These are phyloP conservation scores for Ochropleura plecta DNA, from an alignment of 2,888 invertebrate species.

Conservation along the genomic window DNA sequence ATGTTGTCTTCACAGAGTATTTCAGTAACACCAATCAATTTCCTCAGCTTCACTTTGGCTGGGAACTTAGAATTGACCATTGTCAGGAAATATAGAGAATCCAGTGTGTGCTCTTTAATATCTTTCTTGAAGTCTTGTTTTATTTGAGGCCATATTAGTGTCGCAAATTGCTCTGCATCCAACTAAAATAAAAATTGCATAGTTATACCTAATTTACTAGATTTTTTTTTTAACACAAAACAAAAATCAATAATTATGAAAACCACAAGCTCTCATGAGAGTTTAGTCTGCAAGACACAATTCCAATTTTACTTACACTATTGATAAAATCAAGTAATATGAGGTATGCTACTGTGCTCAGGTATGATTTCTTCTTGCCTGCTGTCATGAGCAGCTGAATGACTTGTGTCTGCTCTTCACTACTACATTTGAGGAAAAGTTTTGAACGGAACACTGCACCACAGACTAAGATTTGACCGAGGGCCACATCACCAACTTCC, in stretches of 20 bases:
- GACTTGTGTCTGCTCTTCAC: constrained; percentile 85
- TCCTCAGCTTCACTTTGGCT: constrained; percentile 89
- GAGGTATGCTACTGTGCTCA: constrained; percentile 90
- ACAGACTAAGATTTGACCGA: constrained; percentile 93
- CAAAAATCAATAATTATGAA: background rate
- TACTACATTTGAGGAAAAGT: constrained; percentile 86
- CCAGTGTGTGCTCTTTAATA: constrained; percentile 92
- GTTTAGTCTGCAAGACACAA: too few species aligned
- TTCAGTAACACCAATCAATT: constrained; percentile 89
- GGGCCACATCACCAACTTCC: constrained; percentile 94
- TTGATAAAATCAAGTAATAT: constrained; percentile 92
- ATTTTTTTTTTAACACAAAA: too few species aligned
- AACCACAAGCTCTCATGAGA: background rate
- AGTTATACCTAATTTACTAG: background rate
- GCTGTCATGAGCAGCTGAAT: constrained; percentile 85
- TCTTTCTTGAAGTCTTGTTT: constrained; percentile 91
- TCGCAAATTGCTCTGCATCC: constrained; percentile 88
- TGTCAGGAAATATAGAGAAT: constrained; percentile 92
- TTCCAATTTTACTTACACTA: constrained; percentile 80
- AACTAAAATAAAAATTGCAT: constrained; percentile 78
- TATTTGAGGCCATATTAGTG: constrained; percentile 91
- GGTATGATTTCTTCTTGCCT: constrained; percentile 91
- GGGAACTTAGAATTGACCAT: constrained; percentile 83
- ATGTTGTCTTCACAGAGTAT: constrained; percentile 91
- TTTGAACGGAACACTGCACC: constrained; percentile 93